Evolutionary conservation across 2,888 invertebrate genomes (phyloP).

Genomic region (Apocheima hispidaria): DNA sequence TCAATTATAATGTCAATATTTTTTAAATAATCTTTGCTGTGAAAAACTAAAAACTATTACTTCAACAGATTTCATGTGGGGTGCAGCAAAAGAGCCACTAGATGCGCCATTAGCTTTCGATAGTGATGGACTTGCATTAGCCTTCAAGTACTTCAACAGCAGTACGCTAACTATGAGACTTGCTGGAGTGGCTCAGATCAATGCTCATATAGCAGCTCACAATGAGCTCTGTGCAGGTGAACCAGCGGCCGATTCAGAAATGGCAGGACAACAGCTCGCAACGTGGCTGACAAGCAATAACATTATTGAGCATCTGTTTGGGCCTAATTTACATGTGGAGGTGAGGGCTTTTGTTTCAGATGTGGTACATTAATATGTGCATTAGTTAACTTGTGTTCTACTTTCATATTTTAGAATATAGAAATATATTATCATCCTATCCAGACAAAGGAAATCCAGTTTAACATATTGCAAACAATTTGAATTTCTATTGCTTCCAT

Average conservation of each 20-base stretch:
- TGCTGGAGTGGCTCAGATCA: conserved; percentile 97
- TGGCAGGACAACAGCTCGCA: conserved; percentile 93
- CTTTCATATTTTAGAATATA: not conserved
- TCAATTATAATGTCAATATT: not conserved
- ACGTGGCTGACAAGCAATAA: conserved; percentile 96
- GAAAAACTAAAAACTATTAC: not conserved
- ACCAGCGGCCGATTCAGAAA: conserved; percentile 93
- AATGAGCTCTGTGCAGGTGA: conserved; percentile 97
- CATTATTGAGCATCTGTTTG: conserved; percentile 97
- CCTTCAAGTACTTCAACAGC: conserved; percentile 98
- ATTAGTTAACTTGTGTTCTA: conserved; percentile 5
- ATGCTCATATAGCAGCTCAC: conserved; percentile 96
- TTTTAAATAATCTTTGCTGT: not conserved
- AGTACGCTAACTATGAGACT: conserved; percentile 97
- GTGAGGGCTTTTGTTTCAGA: conserved; percentile 68
- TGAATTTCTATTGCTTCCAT: not conserved
- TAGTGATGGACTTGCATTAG: conserved; percentile 94
- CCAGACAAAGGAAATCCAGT: not conserved
- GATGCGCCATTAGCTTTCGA: conserved; percentile 95
- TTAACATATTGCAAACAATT: not conserved
- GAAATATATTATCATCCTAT: not conserved
- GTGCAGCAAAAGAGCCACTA: conserved; percentile 96
- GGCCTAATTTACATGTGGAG: conserved; percentile 98
- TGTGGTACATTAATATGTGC: conserved; percentile 1
- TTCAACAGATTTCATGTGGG: conserved; percentile 95